Evolutionary conservation across 2,888 invertebrate genomes (phyloP).

Genomic region (Melanchra persicariae): DNA sequence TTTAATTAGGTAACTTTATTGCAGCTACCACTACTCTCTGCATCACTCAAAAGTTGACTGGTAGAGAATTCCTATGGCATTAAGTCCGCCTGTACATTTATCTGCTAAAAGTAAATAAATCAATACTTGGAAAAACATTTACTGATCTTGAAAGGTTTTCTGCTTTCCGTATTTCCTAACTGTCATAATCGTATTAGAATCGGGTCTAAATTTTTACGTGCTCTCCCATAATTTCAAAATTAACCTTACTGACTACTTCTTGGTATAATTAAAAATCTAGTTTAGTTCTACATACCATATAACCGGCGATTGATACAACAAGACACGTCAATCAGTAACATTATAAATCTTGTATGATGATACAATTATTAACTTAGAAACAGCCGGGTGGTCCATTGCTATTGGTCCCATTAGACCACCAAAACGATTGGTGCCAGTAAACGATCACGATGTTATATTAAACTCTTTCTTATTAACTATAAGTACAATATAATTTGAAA

Average conservation of each 20-base stretch:
- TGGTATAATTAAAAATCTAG: constrained; percentile 26
- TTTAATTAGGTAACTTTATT: too few species aligned
- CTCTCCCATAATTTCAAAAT: background rate
- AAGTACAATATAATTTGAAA: constrained; percentile 65
- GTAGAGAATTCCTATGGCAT: too few species aligned
- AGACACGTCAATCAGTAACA: constrained; percentile 64
- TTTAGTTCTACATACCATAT: constrained; percentile 44
- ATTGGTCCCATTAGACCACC: constrained; percentile 75
- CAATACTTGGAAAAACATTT: too few species aligned
- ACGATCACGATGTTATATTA: constrained; percentile 72
- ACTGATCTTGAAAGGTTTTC: too few species aligned
- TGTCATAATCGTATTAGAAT: background rate
- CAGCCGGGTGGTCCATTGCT: constrained; percentile 61
- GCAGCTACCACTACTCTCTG: too few species aligned
- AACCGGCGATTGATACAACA: constrained; percentile 48
- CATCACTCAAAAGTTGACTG: too few species aligned
- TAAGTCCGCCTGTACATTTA: too few species aligned
- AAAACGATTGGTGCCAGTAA: constrained; percentile 72
- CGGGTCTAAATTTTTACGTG: background rate
- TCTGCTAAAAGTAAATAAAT: too few species aligned
- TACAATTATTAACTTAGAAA: constrained; percentile 65
- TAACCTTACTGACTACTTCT: background rate
- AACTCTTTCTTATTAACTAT: constrained; percentile 70
- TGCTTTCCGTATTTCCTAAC: too few species aligned
- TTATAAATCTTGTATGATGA: constrained; percentile 65